Conservation (phyloP, 2,797 vertebrate genomes). For the Cirrhinus mrigala region DNA sequence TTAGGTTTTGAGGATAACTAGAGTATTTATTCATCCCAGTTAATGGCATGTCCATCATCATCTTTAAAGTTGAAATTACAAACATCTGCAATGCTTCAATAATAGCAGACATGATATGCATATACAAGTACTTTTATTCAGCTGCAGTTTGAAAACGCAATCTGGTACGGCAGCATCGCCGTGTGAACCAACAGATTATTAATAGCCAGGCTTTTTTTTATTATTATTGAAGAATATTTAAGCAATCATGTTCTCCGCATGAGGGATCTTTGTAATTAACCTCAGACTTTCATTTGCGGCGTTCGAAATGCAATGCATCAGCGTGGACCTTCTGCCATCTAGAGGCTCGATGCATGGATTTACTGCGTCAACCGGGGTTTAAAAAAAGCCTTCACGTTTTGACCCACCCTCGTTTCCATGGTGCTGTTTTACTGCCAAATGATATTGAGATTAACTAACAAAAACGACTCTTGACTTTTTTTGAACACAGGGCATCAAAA, state of each 20-base stretch:
- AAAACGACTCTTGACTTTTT: not conserved
- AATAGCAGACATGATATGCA: slow-evolving; percentile 25
- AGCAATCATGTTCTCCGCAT: slow-evolving; percentile 80
- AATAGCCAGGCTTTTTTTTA: slow-evolving; percentile 53
- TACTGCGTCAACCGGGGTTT: slow-evolving; percentile 3
- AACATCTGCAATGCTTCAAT: not conserved
- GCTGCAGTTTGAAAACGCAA: slow-evolving; percentile 22
- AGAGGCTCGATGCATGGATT: slow-evolving; percentile 50
- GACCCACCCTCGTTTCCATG: slow-evolving; percentile 21
- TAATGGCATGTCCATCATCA: slow-evolving; percentile 1
- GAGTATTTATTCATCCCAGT: not conserved
- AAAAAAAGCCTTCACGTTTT: slow-evolving; percentile 9
- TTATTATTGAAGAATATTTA: slow-evolving; percentile 68
- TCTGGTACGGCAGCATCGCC: slow-evolving; percentile 21
- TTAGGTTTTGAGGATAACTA: not conserved
- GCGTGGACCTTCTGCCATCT: slow-evolving; percentile 65
- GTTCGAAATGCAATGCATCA: not conserved
- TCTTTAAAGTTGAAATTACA: slow-evolving; percentile 13
- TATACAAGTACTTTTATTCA: not conserved
- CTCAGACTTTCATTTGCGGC: slow-evolving; percentile 67
- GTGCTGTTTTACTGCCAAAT: slow-evolving; percentile 1
- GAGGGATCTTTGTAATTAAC: slow-evolving; percentile 80
- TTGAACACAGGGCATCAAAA: not conserved
- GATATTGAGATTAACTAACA: slow-evolving; percentile 9
- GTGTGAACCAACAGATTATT: slow-evolving; percentile 45